These are phyloP conservation scores for Torymus aiolomorphi DNA, from an alignment of 2,888 invertebrate species.

Conservation along the genomic window DNA sequence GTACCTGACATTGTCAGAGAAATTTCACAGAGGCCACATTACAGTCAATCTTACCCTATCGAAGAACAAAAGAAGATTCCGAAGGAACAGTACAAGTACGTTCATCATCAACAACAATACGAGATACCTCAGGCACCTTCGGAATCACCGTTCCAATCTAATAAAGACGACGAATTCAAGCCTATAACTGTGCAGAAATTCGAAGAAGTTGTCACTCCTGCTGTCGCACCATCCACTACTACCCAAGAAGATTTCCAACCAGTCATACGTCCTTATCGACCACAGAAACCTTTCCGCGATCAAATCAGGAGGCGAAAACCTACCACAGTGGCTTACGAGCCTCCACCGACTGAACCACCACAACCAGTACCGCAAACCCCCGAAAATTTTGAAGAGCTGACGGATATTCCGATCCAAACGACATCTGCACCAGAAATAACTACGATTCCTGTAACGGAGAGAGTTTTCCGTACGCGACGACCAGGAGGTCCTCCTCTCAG, in stretches of 20 bases:
- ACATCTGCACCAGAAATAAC: conserved; percentile 62
- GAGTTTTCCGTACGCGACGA: conserved; percentile 62
- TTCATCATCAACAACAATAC: conserved; percentile 31
- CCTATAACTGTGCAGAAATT: conserved; percentile 57
- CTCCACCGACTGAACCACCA: conserved; percentile 60
- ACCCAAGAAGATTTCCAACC: conserved; percentile 56
- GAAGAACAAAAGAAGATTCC: conserved; percentile 38
- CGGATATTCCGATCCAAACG: conserved; percentile 65
- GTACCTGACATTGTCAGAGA: conserved; percentile 46
- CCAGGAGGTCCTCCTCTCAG: conserved; percentile 63
- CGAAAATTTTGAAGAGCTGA: conserved; percentile 60
- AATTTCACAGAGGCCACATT: conserved; percentile 26
- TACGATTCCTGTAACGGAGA: conserved; percentile 59
- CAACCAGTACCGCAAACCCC: conserved; percentile 53
- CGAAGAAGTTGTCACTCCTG: conserved; percentile 51
- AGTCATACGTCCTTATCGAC: conserved; percentile 61
- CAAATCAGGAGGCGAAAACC: conserved; percentile 66
- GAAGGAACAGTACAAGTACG: conserved; percentile 47
- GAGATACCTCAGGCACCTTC: conserved; percentile 53
- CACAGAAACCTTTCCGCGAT: conserved; percentile 64
- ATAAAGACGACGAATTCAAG: conserved; percentile 51
- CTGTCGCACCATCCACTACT: conserved; percentile 19
- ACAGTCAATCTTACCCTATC: conserved; percentile 17
- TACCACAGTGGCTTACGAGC: conserved; percentile 56
- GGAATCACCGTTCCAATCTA: conserved; percentile 54